Conservation (phyloP, 2,797 vertebrate species). For the Pseudocheirus occidentalis region DNA sequence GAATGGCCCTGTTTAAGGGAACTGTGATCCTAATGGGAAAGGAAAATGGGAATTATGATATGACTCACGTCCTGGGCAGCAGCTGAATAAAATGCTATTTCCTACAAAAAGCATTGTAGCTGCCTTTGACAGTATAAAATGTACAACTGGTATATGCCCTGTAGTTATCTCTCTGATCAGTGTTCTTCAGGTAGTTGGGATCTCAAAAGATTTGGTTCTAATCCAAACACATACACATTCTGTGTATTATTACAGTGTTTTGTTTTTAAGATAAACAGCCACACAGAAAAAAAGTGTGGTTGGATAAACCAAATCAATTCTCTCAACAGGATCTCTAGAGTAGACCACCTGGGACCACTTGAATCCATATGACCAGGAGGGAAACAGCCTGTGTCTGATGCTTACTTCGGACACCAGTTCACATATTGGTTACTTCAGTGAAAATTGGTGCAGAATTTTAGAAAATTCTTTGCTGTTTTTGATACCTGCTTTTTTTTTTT, state of each 20-base stretch:
- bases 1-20: constrained; percentile 55
- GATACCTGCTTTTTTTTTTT: constrained; percentile 85
- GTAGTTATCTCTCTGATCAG: constrained; percentile 46
- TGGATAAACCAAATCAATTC: constrained; percentile 59
- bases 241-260: constrained; percentile 73
- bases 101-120: constrained; percentile 68
- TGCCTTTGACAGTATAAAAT: constrained; percentile 64
- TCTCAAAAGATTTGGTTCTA: constrained; percentile 70
- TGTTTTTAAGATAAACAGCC: constrained; percentile 58
- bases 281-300: constrained; percentile 68
- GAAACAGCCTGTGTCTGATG: constrained; percentile 65
- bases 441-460: constrained; percentile 80
- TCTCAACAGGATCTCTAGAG: constrained; percentile 67
- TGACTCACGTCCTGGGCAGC: constrained; percentile 67
- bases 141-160: constrained; percentile 41
- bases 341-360: constrained; percentile 58
- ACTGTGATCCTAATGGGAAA: constrained; percentile 48
- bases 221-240: constrained; percentile 67
- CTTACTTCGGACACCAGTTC: constrained; percentile 73
- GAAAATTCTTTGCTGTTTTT: constrained; percentile 84
- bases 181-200: constrained; percentile 63
- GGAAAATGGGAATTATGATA: constrained; percentile 55
- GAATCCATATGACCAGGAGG: constrained; percentile 72
- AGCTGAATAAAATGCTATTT: constrained; percentile 66
- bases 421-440: constrained; percentile 51